Conservation (phyloP, 2,888 invertebrate species). For the Plusia festucae region DNA sequence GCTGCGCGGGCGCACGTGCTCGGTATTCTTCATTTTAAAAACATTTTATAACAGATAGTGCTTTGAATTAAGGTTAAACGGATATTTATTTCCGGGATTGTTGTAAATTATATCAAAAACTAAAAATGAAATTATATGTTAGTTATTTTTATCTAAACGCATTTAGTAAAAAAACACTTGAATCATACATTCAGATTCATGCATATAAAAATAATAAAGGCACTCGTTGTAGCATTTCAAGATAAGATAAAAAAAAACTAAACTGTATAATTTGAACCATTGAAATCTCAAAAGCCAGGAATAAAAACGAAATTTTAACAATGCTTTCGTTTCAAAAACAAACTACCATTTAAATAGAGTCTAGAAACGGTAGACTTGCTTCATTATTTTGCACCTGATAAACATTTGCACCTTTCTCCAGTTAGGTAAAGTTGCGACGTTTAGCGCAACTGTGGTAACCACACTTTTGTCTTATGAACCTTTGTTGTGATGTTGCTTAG, state of each 20-base stretch:
- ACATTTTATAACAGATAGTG: slow-evolving; percentile 42
- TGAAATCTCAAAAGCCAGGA: no score
- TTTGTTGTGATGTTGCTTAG: background rate
- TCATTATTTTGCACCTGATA: background rate
- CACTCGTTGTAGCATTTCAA: background rate
- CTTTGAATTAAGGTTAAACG: slow-evolving; percentile 30
- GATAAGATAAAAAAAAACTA: background rate
- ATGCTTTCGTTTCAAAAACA: no score
- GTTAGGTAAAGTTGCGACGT: background rate
- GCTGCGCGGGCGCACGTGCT: slow-evolving; percentile 72
- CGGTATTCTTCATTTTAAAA: slow-evolving; percentile 34
- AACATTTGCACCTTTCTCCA: background rate
- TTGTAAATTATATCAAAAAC: background rate
- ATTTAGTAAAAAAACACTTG: no score
- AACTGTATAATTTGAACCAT: no score
- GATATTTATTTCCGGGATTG: slow-evolving; percentile 42
- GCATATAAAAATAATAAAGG: background rate
- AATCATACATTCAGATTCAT: no score
- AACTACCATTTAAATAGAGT: no score
- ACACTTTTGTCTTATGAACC: background rate
- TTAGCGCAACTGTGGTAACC: background rate
- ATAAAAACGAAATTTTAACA: no score
- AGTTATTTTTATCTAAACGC: no score
- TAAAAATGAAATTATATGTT: background rate
- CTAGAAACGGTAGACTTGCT: background rate